These are phyloP conservation scores for Argyra leucocephala DNA, from an alignment of 2,888 invertebrate species.

Conservation along the genomic window DNA sequence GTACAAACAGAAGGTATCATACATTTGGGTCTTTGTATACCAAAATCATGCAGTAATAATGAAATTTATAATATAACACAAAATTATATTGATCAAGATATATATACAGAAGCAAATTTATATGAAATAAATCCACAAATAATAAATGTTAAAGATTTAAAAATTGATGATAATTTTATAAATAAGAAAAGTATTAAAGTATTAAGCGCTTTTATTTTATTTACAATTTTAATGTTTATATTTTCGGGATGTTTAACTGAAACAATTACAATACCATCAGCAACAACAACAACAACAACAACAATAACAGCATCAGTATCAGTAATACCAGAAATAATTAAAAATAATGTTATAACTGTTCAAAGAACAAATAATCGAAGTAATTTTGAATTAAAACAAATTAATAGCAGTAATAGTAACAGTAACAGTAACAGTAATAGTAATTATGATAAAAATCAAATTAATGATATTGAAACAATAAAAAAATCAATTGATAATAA, in stretches of 20 bases:
- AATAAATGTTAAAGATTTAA: slow-evolving; percentile 39
- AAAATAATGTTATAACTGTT: neutral
- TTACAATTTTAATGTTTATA: slow-evolving; percentile 30
- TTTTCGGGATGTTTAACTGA: slow-evolving; percentile 23
- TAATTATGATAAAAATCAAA: neutral
- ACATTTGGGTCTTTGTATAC: slow-evolving; percentile 48
- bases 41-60: slow-evolving; percentile 41
- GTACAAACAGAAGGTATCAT: slow-evolving; percentile 44
- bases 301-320: neutral
- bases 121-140: slow-evolving; percentile 39
- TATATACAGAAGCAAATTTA: slow-evolving; percentile 37
- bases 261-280: neutral
- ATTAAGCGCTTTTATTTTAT: slow-evolving; percentile 28
- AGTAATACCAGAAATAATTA: neutral
- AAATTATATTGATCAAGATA: slow-evolving; percentile 33
- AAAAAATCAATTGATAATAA: neutral
- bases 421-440: neutral
- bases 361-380: neutral
- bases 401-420: too few relatives aligned
- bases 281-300: neutral
- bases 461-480: neutral
- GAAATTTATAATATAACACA: slow-evolving; percentile 40
- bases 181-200: slow-evolving; percentile 36
- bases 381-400: too few relatives aligned
- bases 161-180: slow-evolving; percentile 35